Conservation (phyloP, 2,797 vertebrate species). For the Chiropotes sagulatus region DNA sequence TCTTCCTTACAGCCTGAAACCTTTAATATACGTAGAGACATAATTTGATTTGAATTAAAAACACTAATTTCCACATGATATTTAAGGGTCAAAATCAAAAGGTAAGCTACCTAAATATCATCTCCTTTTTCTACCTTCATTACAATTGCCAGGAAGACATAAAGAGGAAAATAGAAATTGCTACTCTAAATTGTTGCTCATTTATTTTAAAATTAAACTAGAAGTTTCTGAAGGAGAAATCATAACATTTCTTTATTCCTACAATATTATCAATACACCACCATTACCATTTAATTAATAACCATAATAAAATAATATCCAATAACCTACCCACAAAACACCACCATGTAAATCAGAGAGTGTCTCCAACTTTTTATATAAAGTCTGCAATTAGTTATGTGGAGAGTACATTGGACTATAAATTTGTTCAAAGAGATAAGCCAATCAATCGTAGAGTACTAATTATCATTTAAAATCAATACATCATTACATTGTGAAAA, state of each 20-base stretch:
- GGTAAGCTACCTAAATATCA: neutral
- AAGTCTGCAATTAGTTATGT: neutral
- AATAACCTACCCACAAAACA: neutral
- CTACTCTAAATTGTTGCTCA: neutral
- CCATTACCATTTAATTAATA: neutral
- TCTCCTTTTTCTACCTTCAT: neutral
- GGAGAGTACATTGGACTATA: neutral
- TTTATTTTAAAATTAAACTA: neutral
- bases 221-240: neutral
- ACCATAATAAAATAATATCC: neutral
- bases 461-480: neutral
- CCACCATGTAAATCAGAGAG: neutral
- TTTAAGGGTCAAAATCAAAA: slow-evolving; percentile 1
- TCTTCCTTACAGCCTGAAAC: slow-evolving; percentile 99
- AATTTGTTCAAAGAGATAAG: slow-evolving; percentile 36
- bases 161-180: neutral
- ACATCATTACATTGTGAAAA: neutral
- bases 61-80: neutral
- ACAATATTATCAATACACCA: neutral
- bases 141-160: neutral
- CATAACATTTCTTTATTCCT: neutral
- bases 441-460: neutral
- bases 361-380: neutral
- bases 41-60: neutral
- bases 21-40: slow-evolving; percentile 77